These are phyloP conservation scores for Gymnogyps californianus DNA, from an alignment of 2,113 vertebrate genomes.

Conservation along the genomic window DNA sequence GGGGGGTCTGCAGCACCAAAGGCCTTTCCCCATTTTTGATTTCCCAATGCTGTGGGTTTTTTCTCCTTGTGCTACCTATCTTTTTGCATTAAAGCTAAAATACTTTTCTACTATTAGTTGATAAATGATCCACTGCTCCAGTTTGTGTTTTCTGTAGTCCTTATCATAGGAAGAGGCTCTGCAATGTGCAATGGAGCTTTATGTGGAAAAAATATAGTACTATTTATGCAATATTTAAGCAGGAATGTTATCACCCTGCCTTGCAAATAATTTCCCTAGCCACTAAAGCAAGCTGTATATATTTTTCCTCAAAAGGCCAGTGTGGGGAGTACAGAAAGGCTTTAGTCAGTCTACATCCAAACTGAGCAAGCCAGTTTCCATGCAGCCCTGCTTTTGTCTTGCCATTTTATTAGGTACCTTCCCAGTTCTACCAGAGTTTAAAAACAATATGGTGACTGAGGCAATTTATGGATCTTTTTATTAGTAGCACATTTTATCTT, in stretches of 20 bases:
- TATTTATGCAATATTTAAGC: background rate
- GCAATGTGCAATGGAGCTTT: background rate
- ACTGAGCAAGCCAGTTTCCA: background rate
- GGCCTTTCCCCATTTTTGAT: background rate
- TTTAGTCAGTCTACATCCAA: background rate
- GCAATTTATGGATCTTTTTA: background rate
- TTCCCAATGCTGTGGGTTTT: background rate
- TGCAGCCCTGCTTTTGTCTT: background rate
- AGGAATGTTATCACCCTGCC: background rate
- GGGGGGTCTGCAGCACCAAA: background rate
- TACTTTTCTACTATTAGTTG: background rate
- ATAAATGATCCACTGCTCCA: background rate
- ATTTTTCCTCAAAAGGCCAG: background rate
- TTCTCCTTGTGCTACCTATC: background rate
- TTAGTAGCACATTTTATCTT: background rate
- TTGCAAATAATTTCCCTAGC: background rate
- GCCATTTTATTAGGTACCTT: background rate
- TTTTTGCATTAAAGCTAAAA: background rate
- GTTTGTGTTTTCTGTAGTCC: background rate
- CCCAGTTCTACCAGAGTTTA: background rate
- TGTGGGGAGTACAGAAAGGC: background rate
- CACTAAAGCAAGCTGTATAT: background rate
- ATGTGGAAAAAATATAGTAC: background rate
- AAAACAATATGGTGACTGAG: background rate
- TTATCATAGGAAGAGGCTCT: background rate